Evolutionary conservation across 2,888 invertebrate species (phyloP).

Genomic region (Coleophora deauratella): DNA sequence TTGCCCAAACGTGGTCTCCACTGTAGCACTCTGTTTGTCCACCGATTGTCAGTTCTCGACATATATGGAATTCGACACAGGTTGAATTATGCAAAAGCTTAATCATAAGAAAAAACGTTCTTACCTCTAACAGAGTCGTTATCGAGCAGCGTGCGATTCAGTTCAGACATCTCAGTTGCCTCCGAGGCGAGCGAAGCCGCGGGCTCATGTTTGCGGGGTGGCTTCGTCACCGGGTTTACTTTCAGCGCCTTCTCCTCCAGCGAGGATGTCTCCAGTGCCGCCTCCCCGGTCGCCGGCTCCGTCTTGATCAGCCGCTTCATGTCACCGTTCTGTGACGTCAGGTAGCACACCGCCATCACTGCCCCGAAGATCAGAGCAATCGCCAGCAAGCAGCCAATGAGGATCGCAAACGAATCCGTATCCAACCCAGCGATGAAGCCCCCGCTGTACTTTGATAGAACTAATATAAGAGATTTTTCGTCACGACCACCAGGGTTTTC

Average conservation of each 20-base stretch:
- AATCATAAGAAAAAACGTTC: constrained; percentile 24
- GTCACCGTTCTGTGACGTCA: constrained; percentile 64
- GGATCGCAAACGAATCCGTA: constrained; percentile 67
- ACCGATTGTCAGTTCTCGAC: too few species aligned
- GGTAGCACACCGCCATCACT: constrained; percentile 67
- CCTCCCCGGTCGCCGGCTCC: constrained; percentile 76
- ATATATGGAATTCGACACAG: too few species aligned
- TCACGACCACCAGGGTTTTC: constrained; percentile 87
- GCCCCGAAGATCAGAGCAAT: constrained; percentile 65
- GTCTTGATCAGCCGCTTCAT: constrained; percentile 76
- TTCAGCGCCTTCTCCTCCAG: constrained; percentile 86
- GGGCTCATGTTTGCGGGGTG: constrained; percentile 82
- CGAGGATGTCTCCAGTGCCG: constrained; percentile 80
- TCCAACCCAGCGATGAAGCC: constrained; percentile 60
- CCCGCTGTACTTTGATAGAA: constrained; percentile 65
- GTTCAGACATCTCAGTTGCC: constrained; percentile 86
- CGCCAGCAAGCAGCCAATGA: constrained; percentile 62
- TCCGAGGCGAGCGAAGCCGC: constrained; percentile 77
- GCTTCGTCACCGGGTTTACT: constrained; percentile 87
- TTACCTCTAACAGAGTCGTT: constrained; percentile 83
- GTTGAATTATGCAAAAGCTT: too few species aligned
- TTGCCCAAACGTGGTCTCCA: too few species aligned
- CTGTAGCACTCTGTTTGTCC: too few species aligned
- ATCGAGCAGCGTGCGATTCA: constrained; percentile 84
- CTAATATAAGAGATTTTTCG: constrained; percentile 81